These are phyloP conservation scores for Neoscelio sp. DNA, from an alignment of 2,888 invertebrate species.

Conservation along the genomic window DNA sequence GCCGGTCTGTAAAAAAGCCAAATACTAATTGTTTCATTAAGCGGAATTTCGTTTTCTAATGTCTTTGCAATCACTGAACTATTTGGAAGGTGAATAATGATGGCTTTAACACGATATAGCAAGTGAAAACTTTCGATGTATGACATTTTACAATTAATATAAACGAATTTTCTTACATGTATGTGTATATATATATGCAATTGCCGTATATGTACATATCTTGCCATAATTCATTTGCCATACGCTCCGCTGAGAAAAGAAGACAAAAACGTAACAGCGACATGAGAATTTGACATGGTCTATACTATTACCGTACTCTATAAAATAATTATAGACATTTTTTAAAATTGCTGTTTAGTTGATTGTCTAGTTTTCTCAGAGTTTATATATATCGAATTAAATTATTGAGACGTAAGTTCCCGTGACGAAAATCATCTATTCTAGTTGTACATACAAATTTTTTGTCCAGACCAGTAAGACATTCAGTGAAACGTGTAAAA, in stretches of 20 bases:
- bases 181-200: slow-evolving; percentile 38
- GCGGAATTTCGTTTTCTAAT: slow-evolving; percentile 51
- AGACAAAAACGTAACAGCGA: no score
- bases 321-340: no score
- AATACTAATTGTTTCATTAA: slow-evolving; percentile 66
- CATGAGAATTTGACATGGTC: no score
- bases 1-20: slow-evolving; percentile 64
- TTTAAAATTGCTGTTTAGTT: no score
- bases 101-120: slow-evolving; percentile 9
- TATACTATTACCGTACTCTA: no score
- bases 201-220: slow-evolving; percentile 67
- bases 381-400: neutral
- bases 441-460: slow-evolving; percentile 55
- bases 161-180: slow-evolving; percentile 19
- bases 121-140: slow-evolving; percentile 15
- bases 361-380: no score
- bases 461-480: slow-evolving; percentile 12
- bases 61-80: slow-evolving; percentile 23
- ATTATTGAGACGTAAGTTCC: slow-evolving; percentile 20
- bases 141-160: slow-evolving; percentile 16
- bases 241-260: slow-evolving; percentile 55
- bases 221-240: slow-evolving; percentile 74
- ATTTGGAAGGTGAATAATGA: slow-evolving; percentile 14
- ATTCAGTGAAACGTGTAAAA: slow-evolving; percentile 53
- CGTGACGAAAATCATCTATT: slow-evolving; percentile 17